Conservation (phyloP, 2,113 vertebrate species). For the Agelaius tricolor region DNA sequence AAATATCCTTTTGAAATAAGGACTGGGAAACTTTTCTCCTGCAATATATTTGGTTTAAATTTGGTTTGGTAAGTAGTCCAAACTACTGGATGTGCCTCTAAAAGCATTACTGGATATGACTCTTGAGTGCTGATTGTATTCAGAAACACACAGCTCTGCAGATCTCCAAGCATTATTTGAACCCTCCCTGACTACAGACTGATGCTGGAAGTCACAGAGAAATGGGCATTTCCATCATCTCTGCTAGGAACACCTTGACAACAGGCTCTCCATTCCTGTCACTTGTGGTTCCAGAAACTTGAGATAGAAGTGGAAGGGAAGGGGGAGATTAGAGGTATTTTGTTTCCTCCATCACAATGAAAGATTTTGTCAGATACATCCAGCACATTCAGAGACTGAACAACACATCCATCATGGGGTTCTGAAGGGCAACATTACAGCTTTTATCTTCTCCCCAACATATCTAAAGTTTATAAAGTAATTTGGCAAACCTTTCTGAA, state of each 20-base stretch:
- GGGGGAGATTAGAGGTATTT: background rate
- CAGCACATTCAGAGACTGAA: background rate
- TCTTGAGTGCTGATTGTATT: background rate
- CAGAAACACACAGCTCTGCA: background rate
- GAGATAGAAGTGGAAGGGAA: background rate
- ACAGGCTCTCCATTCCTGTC: background rate
- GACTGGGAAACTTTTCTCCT: background rate
- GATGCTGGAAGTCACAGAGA: background rate
- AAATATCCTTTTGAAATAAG: background rate
- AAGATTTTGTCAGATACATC: background rate
- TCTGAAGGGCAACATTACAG: background rate
- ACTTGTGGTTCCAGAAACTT: background rate
- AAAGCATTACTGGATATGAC: background rate
- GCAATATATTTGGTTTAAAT: rapidly evolving
- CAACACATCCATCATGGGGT: background rate
- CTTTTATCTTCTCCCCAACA: background rate
- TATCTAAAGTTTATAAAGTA: background rate
- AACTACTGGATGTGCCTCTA: background rate
- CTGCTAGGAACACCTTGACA: background rate
- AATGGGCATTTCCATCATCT: background rate
- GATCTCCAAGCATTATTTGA: background rate
- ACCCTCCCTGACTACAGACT: background rate
- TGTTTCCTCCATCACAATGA: background rate
- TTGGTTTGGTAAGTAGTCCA: background rate
- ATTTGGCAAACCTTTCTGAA: background rate